Conservation (phyloP, 1,140 invertebrate genomes). For the Batillaria attramentaria region DNA sequence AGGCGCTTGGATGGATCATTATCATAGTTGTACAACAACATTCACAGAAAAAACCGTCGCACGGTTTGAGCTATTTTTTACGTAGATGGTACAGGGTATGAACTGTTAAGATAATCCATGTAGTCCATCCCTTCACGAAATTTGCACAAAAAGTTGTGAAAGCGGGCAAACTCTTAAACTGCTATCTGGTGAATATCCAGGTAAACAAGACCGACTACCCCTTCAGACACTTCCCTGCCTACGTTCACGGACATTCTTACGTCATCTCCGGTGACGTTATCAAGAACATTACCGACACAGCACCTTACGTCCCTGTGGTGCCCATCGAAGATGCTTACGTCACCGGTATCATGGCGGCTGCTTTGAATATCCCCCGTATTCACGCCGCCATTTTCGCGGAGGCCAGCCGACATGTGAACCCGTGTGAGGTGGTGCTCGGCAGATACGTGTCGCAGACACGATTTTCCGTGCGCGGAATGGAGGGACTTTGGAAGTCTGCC, state of each 20-base stretch:
- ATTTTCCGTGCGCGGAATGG: too few relatives aligned
- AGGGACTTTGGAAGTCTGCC: too few relatives aligned
- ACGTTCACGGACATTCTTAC: background rate
- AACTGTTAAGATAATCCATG: background rate
- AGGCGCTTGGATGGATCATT: too few relatives aligned
- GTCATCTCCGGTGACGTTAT: background rate
- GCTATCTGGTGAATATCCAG: background rate
- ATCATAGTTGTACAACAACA: background rate
- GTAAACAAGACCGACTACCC: background rate
- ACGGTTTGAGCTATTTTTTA: background rate
- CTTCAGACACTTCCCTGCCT: background rate
- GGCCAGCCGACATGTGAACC: background rate
- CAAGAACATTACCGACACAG: background rate
- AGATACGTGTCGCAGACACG: background rate
- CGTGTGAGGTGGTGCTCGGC: background rate
- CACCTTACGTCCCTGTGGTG: background rate
- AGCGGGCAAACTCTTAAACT: background rate
- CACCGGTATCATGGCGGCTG: background rate
- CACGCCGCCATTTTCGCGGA: background rate
- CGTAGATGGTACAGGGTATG: background rate
- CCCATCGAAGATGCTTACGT: background rate
- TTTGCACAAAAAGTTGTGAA: background rate
- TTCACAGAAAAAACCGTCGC: background rate
- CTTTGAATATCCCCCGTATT: background rate
- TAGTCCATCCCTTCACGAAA: background rate